phyloP scores from a whole-genome alignment of 2,113 vertebrate genomes.

The Istiophorus platypterus region DNA sequence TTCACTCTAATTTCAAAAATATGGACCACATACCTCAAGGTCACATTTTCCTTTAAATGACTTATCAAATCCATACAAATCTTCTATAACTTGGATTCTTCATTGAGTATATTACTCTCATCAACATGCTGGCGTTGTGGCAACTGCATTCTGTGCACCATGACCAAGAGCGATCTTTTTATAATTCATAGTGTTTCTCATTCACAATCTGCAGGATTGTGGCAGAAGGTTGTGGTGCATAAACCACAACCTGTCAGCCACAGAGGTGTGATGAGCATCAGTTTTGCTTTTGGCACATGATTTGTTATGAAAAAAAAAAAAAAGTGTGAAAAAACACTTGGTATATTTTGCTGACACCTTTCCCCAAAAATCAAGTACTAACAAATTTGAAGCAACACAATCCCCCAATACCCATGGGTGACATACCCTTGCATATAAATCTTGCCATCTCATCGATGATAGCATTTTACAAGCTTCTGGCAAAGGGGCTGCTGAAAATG shows the following conservation, averaged over 20 bases:
- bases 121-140: constrained; percentile 35
- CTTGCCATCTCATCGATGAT: too few relatives aligned
- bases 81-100: neutral
- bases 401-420: too few relatives aligned
- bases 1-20: constrained; percentile 21
- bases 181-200: constrained; percentile 48
- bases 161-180: constrained; percentile 38
- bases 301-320: constrained; percentile 31
- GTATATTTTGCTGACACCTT: constrained; percentile 6
- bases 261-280: constrained; percentile 30
- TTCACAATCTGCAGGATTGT: constrained; percentile 23
- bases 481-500: too few relatives aligned
- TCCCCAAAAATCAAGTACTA: neutral
- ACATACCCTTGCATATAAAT: too few relatives aligned
- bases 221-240: constrained; percentile 25
- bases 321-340: constrained; percentile 5
- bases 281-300: constrained; percentile 3
- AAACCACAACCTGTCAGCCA: constrained; percentile 28
- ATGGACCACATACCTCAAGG: neutral
- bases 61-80: constrained; percentile 2
- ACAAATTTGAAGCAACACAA: too few relatives aligned
- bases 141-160: neutral
- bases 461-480: too few relatives aligned
- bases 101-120: constrained; percentile 6
- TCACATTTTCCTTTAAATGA: neutral